A percentile compares a stretch with the other conserved stretches of the same genome.
These are phyloP conservation scores for Heterodera filipjevi DNA, from an alignment of 2,888 invertebrate genomes.

Conservation along the genomic window DNA sequence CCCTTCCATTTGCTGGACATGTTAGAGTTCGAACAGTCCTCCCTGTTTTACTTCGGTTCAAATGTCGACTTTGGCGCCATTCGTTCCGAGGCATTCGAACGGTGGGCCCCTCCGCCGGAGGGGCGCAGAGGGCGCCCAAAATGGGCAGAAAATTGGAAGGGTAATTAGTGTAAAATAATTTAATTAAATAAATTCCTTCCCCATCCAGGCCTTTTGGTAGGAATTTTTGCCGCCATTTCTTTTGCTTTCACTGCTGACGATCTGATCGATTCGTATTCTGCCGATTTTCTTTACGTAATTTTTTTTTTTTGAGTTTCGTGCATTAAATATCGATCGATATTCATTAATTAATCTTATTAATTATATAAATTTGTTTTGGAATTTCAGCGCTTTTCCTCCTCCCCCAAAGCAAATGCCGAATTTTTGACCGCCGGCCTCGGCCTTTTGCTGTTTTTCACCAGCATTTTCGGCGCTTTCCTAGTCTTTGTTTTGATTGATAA, in stretches of 20 bases:
- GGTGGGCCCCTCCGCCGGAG: constrained; percentile 31
- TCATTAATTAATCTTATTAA: not conserved
- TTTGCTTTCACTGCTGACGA: constrained; percentile 64
- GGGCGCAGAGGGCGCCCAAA: not conserved
- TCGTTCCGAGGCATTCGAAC: constrained; percentile 36
- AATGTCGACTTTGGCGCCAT: constrained; percentile 25
- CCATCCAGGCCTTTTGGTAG: constrained; percentile 57
- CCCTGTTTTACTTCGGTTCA: constrained; percentile 39
- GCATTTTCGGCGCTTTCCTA: constrained; percentile 46
- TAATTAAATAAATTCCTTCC: no score
- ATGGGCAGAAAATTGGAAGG: constrained; percentile 36
- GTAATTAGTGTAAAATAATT: no score
- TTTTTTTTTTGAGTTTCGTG: not conserved
- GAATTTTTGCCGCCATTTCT: constrained; percentile 55
- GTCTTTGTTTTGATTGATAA: constrained; percentile 31
- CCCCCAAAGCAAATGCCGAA: not conserved
- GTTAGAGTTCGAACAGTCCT: constrained; percentile 36
- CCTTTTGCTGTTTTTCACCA: constrained; percentile 42
- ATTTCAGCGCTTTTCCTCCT: constrained; percentile 7
- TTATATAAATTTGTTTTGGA: not conserved
- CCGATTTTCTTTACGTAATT: constrained; percentile 52
- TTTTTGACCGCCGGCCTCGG: constrained; percentile 33
- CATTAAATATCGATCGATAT: not conserved
- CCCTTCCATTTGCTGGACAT: no score
- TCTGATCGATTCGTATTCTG: constrained; percentile 61